These are phyloP conservation scores for Babylonia areolata DNA, from an alignment of 1,140 invertebrate genomes.

Conservation along the genomic window DNA sequence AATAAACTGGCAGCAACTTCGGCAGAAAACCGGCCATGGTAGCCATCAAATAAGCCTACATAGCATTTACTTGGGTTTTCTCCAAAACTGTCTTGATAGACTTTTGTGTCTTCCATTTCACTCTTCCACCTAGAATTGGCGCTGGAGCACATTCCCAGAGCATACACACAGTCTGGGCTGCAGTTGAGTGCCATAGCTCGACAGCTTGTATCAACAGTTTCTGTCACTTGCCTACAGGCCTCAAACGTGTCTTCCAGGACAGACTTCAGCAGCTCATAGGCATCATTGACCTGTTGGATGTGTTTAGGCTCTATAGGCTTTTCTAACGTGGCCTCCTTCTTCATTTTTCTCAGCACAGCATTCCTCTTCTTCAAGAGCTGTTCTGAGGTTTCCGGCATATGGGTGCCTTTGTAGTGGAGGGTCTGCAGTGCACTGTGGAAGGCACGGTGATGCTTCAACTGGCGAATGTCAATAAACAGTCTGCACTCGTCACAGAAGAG, in stretches of 20 bases:
- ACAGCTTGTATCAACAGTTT: constrained; percentile 58
- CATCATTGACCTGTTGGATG: constrained; percentile 68
- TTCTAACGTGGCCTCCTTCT: constrained; percentile 45
- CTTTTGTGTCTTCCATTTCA: constrained; percentile 71
- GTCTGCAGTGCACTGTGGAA: constrained; percentile 64
- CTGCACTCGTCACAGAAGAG: constrained; percentile 68
- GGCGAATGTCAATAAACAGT: constrained; percentile 57
- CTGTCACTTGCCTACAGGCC: constrained; percentile 48
- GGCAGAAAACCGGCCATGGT: constrained; percentile 71
- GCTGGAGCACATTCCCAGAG: constrained; percentile 68
- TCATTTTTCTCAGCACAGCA: constrained; percentile 58
- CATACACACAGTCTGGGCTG: constrained; percentile 64
- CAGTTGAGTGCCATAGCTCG: constrained; percentile 63
- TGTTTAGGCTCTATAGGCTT: constrained; percentile 56
- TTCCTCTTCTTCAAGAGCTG: constrained; percentile 61
- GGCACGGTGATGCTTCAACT: constrained; percentile 61
- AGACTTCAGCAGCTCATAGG: constrained; percentile 71
- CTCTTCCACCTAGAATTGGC: constrained; percentile 70
- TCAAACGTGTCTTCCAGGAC: constrained; percentile 63
- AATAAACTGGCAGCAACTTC: constrained; percentile 68
- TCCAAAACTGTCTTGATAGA: constrained; percentile 73
- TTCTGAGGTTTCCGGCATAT: constrained; percentile 48
- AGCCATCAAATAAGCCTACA: constrained; percentile 72
- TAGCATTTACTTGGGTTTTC: constrained; percentile 72
- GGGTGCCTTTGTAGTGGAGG: constrained; percentile 56